Evolutionary conservation across 1,140 invertebrate species (phyloP).

Genomic region (Drosophila ironensis): DNA sequence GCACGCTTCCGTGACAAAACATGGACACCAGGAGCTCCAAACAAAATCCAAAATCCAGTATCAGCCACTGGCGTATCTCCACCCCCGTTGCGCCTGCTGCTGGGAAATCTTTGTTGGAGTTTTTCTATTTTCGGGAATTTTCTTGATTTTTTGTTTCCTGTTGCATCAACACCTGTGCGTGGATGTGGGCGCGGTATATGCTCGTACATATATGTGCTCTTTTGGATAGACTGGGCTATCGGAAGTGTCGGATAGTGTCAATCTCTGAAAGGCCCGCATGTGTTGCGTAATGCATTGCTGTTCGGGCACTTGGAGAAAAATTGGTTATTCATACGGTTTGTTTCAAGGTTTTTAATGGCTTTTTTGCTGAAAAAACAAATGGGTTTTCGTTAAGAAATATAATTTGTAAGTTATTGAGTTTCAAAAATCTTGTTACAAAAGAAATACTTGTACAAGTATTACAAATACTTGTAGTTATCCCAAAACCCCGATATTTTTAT

Average conservation of each 20-base stretch:
- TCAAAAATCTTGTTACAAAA: no score
- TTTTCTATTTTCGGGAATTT: neutral
- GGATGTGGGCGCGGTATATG: neutral
- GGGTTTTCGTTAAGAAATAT: no score
- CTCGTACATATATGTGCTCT: neutral
- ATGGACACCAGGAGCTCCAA: conserved; percentile 32
- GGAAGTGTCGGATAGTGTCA: conserved; percentile 28
- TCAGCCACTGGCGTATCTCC: conserved; percentile 1
- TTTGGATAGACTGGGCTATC: conserved; percentile 10
- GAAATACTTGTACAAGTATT: no score
- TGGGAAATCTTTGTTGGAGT: conserved; percentile 13
- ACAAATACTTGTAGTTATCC: no score
- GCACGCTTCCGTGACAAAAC: conserved; percentile 75
- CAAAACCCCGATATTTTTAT: no score
- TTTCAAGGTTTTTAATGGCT: no score
- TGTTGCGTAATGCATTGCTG: neutral
- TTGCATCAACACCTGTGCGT: conserved; percentile 8
- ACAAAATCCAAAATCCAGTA: conserved; percentile 23
- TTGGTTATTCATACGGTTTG: neutral
- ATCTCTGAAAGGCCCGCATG: conserved; percentile 24
- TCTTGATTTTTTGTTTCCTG: neutral
- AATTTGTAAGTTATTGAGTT: no score
- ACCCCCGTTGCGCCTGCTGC: neutral
- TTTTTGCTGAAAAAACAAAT: no score
- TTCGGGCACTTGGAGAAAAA: neutral